Percentiles rank a stretch among this genome's conserved stretches.
Conservation (phyloP, 2,113 vertebrate genomes). For the Alligator mississippiensis region DNA sequence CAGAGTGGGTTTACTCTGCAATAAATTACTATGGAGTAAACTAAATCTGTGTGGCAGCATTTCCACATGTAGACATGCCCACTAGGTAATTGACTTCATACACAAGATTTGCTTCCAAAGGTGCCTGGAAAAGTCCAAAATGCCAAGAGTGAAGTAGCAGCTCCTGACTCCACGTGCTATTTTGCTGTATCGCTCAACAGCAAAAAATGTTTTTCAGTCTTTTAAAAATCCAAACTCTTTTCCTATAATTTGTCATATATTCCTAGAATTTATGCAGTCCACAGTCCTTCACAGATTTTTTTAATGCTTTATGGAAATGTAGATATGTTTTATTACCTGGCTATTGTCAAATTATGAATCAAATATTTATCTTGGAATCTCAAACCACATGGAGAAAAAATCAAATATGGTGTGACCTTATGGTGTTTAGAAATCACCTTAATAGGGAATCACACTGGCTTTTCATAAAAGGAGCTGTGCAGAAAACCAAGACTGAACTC, state of each 20-base stretch:
- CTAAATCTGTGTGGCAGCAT: too few species aligned
- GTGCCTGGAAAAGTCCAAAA: background rate
- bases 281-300: conserved; percentile 7
- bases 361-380: conserved; percentile 19
- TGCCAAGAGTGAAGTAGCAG: background rate
- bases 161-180: background rate
- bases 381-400: conserved; percentile 40
- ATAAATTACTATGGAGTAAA: too few species aligned
- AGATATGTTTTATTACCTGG: background rate
- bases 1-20: too few species aligned
- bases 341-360: conserved; percentile 32
- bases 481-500: background rate
- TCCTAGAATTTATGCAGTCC: background rate
- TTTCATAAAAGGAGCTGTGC: conserved; percentile 29
- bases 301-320: background rate
- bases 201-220: background rate
- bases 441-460: conserved; percentile 30
- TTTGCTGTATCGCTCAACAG: background rate
- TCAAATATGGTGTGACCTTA: background rate
- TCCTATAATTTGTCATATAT: conserved; percentile 27
- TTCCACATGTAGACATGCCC: too few species aligned
- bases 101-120: background rate
- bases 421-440: conserved; percentile 20
- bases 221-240: conserved; percentile 4
- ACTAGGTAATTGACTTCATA: background rate